Evolutionary conservation across 23 tunicate genomes (phyloP).

Genomic region (Halocynthia roretzi): DNA sequence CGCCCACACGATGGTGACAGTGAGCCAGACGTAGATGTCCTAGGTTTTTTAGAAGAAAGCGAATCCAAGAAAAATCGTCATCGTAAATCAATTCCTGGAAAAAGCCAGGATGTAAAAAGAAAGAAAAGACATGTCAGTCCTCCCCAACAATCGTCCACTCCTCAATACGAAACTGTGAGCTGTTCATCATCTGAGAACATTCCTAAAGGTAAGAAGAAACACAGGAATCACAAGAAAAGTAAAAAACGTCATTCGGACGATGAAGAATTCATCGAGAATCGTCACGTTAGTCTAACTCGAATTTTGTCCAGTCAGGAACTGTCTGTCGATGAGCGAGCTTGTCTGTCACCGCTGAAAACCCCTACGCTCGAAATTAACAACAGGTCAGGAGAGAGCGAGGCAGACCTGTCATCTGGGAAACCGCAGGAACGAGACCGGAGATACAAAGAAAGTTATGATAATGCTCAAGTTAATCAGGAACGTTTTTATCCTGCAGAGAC

Average conservation of each 20-base stretch:
- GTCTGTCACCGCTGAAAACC: slow-evolving; percentile 2
- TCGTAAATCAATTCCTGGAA: not conserved
- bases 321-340: not conserved
- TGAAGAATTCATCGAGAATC: not conserved
- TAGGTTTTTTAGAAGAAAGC: not conserved
- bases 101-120: not conserved
- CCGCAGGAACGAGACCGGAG: not conserved
- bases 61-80: not conserved
- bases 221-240: not conserved
- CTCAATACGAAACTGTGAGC: not conserved
- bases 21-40: not conserved
- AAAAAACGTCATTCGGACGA: not conserved
- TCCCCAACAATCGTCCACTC: not conserved
- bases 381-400: not conserved
- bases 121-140: not conserved
- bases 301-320: slow-evolving; percentile 11
- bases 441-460: not conserved
- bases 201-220: not conserved
- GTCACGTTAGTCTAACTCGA: not conserved
- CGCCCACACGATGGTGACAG: not conserved
- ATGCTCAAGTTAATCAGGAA: not conserved
- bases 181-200: no score
- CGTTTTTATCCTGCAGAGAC: not conserved
- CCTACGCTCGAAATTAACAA: not conserved
- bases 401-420: not conserved